Evolutionary conservation across 2,113 vertebrate species (phyloP).

Genomic region (Pandion haliaetus): DNA sequence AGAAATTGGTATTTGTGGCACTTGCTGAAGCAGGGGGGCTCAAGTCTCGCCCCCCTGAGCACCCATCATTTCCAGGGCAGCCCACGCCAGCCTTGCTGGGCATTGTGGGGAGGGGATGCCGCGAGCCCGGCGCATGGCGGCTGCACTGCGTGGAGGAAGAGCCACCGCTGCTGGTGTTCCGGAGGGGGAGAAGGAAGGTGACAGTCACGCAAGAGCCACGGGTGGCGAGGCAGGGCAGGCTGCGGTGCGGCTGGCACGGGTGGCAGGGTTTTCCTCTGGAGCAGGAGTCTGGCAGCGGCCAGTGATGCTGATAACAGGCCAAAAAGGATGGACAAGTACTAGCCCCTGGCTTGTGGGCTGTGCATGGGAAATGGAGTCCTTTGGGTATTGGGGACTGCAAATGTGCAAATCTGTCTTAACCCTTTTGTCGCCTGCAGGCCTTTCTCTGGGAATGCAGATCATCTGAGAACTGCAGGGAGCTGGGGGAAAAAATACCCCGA

Average conservation of each 20-base stretch:
- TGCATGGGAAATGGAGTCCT: background rate
- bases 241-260: rapidly evolving
- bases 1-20: background rate
- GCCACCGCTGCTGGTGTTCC: rapidly evolving
- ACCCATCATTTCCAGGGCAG: background rate
- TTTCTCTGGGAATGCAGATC: background rate
- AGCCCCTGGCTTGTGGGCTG: background rate
- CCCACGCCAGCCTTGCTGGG: background rate
- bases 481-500: rapidly evolving
- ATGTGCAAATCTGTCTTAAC: background rate
- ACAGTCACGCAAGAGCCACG: rapidly evolving
- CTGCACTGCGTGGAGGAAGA: background rate
- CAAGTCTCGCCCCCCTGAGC: rapidly evolving
- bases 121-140: rapidly evolving
- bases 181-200: background rate
- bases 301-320: background rate
- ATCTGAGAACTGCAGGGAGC: background rate
- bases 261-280: background rate
- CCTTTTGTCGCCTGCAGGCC: background rate
- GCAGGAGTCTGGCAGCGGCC: background rate
- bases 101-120: background rate
- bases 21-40: background rate
- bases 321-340: background rate
- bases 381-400: background rate
- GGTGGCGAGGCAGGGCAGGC: background rate